Conservation (phyloP, 1,140 invertebrate genomes). For the Aporrectodea caliginosa region DNA sequence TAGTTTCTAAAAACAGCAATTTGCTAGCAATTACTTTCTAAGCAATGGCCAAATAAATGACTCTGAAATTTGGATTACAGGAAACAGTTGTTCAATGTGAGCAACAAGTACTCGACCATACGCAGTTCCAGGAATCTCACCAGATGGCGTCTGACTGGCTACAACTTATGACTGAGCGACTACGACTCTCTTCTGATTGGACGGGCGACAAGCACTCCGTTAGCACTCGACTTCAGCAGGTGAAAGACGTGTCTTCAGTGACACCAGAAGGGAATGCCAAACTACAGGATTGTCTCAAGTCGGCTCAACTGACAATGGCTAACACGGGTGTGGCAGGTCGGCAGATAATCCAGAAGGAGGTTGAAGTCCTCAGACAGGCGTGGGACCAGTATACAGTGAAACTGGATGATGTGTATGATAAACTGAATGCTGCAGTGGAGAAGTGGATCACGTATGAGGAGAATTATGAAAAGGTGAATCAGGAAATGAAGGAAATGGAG, state of each 20-base stretch:
- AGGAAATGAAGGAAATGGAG: slow-evolving; percentile 83
- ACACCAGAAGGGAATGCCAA: slow-evolving; percentile 60
- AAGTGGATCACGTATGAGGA: slow-evolving; percentile 89
- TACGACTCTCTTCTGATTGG: slow-evolving; percentile 80
- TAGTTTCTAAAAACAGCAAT: too few species aligned
- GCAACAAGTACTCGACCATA: slow-evolving; percentile 78
- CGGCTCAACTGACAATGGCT: neutral
- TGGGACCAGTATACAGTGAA: slow-evolving; percentile 81
- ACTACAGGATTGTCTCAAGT: slow-evolving; percentile 45
- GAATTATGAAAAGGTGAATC: slow-evolving; percentile 73
- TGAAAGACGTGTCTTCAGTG: neutral
- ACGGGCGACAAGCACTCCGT: slow-evolving; percentile 81
- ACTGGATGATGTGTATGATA: slow-evolving; percentile 77
- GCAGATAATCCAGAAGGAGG: slow-evolving; percentile 67
- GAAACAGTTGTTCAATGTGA: slow-evolving; percentile 70
- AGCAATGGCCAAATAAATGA: too few species aligned
- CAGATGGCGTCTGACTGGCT: slow-evolving; percentile 58
- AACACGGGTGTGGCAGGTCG: neutral
- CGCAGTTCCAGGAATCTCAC: slow-evolving; percentile 51
- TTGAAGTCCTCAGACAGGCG: slow-evolving; percentile 78
- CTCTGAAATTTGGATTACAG: slow-evolving; percentile 33
- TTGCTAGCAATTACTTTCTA: too few species aligned
- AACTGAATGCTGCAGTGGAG: slow-evolving; percentile 75
- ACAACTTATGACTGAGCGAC: slow-evolving; percentile 77
- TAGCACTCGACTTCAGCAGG: slow-evolving; percentile 72